Evolutionary conservation across 2,888 invertebrate genomes (phyloP).

Genomic region (Stegana nigrithorax): DNA sequence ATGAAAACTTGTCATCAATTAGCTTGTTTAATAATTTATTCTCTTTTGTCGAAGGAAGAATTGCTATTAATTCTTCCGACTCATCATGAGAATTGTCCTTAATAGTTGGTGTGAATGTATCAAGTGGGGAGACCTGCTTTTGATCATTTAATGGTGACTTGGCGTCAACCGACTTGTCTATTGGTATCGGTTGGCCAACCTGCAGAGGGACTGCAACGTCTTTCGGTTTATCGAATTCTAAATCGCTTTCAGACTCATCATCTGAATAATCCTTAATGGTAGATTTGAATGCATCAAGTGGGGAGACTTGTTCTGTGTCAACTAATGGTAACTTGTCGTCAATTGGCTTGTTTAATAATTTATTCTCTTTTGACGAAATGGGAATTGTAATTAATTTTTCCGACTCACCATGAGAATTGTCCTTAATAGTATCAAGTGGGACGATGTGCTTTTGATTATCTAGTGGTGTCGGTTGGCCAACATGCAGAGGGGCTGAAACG

Average conservation of each 20-base stretch:
- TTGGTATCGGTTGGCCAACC: background rate
- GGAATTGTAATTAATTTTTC: too few relatives aligned
- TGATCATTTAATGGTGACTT: background rate
- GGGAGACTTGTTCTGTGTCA: background rate
- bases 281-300: background rate
- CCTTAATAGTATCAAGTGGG: too few relatives aligned
- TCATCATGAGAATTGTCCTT: constrained; percentile 21
- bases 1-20: background rate
- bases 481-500: too few relatives aligned
- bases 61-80: constrained; percentile 11
- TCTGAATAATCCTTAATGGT: background rate
- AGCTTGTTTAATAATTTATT: background rate
- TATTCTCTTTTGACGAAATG: too few relatives aligned
- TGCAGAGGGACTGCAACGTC: background rate
- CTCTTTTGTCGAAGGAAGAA: background rate
- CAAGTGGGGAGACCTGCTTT: constrained; percentile 17
- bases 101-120: background rate
- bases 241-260: constrained; percentile 6
- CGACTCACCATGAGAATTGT: too few relatives aligned
- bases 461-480: too few relatives aligned
- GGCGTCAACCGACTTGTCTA: background rate
- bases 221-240: background rate
- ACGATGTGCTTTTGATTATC: background rate
- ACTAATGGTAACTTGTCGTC: background rate
- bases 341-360: too few relatives aligned